Evolutionary conservation across 1,140 invertebrate genomes (phyloP).

Genomic region (Drosophila pseudoananassae): DNA sequence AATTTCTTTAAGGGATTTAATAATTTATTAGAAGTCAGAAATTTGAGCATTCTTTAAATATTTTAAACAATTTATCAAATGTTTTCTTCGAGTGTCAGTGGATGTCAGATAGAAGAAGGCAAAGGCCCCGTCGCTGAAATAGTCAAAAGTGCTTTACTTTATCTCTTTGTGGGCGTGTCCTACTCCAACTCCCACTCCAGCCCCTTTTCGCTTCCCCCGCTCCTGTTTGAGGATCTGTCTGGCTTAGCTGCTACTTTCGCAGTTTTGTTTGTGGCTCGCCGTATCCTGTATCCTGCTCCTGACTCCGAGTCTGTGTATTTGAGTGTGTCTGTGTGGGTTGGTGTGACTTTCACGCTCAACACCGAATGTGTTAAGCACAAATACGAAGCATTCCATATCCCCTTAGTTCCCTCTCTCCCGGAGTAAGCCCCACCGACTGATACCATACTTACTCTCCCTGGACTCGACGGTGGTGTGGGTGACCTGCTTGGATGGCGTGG

Average conservation of each 20-base stretch:
- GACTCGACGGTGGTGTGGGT: conserved; percentile 82
- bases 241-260: conserved; percentile 80
- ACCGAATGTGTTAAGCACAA: conserved; percentile 73
- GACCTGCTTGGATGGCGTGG: conserved; percentile 83
- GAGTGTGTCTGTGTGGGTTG: conserved; percentile 49
- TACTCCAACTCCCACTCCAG: not conserved
- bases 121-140: conserved; percentile 69
- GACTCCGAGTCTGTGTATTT: not conserved
- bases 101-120: not conserved
- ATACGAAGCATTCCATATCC: conserved; percentile 39
- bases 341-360: conserved; percentile 74
- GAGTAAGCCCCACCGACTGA: conserved; percentile 32
- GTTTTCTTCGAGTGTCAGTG: conserved; percentile 11
- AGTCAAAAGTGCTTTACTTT: conserved; percentile 82
- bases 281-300: conserved; percentile 64
- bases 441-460: conserved; percentile 84
- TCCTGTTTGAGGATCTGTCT: conserved; percentile 68
- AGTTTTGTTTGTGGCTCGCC: conserved; percentile 81
- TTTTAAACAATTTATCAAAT: not conserved
- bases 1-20: not conserved
- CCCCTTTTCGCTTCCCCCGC: not conserved
- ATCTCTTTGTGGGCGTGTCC: conserved; percentile 67
- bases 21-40: not conserved
- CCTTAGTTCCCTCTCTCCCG: not conserved
- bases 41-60: not conserved